Evolutionary conservation across 2,888 invertebrate genomes (phyloP), one percentile per base, ranked within the genome.

Genomic region (Onchidella celtica): DNA sequence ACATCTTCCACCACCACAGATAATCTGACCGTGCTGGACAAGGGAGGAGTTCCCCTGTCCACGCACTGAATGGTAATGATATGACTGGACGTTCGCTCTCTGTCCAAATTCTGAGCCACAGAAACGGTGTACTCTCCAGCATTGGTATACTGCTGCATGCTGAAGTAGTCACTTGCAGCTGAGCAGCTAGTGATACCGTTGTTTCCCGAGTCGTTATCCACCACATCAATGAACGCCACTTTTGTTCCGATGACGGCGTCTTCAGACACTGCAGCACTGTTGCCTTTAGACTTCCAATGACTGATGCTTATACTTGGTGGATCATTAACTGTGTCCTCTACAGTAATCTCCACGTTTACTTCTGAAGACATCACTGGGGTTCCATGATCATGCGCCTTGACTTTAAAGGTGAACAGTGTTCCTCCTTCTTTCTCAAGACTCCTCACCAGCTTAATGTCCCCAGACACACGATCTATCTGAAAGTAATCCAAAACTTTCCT

Each of bases 261-360:
- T 40, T 86, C 85, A 3, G 82, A 75, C 29, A 86, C 83, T 2
- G 80, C 72, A 1, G 84, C 81, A 17, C 74, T 79, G 29, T 68
- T 66, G 14, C 70, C 79, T n/a, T 77, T 75, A 11, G 57, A 38
- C 47, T 76, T 79, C 38, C 73, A 55, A 14, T 63, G 79, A 24
- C 81, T 83, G 14, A 86, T 63, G 21, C 69, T 72, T 4, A 86
- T 86, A 9, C 47, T 61, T 17, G 85, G 85, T 11, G 73, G 73
- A 72, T 86, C 85, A 66, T 86, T 86, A 47, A 79, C 75, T 17
- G 83, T 84, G 72, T 86, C 84, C 65, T 80, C 61, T 3, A 86
- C 61, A 3, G 68, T 36, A n/a, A 86, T 72, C 17, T 68, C 29
- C 11, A 86, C 82, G 38, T 69, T 65, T 29, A 78, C 81, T 14